phyloP scores from a whole-genome alignment of 2,113 vertebrate species.

The Channa argus region DNA sequence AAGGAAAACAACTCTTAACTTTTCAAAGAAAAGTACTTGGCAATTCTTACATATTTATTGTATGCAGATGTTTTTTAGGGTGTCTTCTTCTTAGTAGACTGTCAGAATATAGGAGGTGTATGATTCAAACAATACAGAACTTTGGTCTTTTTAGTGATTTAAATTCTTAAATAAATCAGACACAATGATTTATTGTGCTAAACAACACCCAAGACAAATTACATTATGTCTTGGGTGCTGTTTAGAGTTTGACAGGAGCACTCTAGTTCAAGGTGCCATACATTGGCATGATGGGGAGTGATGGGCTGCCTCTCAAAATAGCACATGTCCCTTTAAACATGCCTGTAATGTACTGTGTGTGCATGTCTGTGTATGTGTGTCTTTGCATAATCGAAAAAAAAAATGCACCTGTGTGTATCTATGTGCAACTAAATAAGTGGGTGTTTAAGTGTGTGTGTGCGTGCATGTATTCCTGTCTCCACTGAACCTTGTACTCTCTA shows the following conservation, averaged over 20 bases:
- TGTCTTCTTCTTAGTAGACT: no score
- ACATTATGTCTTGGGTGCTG: background rate
- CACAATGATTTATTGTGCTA: no score
- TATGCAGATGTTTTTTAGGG: no score
- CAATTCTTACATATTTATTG: no score
- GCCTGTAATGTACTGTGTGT: conserved; percentile 14
- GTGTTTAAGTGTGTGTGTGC: conserved; percentile 23
- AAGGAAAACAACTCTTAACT: no score
- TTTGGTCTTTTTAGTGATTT: no score
- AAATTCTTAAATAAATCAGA: no score
- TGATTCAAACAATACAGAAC: no score
- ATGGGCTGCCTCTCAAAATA: conserved; percentile 60
- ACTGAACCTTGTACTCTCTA: conserved; percentile 66
- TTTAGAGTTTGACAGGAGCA: background rate
- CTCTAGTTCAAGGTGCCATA: no score
- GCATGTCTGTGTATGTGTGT: conserved; percentile 26
- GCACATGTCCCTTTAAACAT: conserved; percentile 47
- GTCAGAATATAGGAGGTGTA: no score
- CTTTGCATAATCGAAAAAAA: conserved; percentile 39
- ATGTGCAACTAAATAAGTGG: background rate
- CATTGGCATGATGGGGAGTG: conserved; percentile 26
- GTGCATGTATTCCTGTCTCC: conserved; percentile 57
- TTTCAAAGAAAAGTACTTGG: no score
- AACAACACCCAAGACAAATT: no score
- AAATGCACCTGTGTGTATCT: conserved; percentile 21